Evolutionary conservation across 2,113 vertebrate species (phyloP).

Genomic region (Glaucomys volans): DNA sequence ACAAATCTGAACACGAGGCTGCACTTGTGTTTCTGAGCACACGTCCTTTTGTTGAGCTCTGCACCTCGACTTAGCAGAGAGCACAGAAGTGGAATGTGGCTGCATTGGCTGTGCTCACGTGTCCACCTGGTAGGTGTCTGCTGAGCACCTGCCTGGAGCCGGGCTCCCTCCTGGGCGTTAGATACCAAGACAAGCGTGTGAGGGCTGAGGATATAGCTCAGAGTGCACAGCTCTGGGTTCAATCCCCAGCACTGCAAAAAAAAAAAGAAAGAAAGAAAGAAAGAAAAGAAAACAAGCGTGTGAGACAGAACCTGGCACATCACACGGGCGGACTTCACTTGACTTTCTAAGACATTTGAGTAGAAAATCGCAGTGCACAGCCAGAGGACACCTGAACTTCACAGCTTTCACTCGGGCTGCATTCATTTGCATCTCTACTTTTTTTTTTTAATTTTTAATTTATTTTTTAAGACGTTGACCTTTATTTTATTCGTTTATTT

Average conservation of each 20-base stretch:
- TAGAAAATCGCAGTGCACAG: neutral
- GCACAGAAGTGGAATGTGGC: too few relatives aligned
- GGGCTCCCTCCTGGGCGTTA: neutral
- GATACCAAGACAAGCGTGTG: neutral
- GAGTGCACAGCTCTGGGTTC: too few relatives aligned
- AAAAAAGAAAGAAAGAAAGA: too few relatives aligned
- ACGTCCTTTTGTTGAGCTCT: neutral
- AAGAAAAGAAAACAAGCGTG: too few relatives aligned
- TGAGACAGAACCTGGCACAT: neutral
- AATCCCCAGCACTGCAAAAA: too few relatives aligned
- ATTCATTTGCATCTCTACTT: neutral
- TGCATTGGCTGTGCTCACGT: accelerated
- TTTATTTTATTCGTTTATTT: too few relatives aligned
- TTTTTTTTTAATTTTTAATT: too few relatives aligned
- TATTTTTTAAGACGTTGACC: too few relatives aligned
- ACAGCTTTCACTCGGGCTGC: neutral
- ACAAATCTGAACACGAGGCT: accelerated
- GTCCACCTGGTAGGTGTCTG: accelerated
- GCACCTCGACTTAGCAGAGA: neutral
- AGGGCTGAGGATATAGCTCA: too few relatives aligned
- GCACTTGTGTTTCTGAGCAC: neutral
- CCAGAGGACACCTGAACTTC: neutral
- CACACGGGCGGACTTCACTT: too few relatives aligned
- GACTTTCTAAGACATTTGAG: neutral
- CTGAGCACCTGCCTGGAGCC: neutral